phyloP scores from a whole-genome alignment of 2,888 invertebrate species.

The Biston betularia region DNA sequence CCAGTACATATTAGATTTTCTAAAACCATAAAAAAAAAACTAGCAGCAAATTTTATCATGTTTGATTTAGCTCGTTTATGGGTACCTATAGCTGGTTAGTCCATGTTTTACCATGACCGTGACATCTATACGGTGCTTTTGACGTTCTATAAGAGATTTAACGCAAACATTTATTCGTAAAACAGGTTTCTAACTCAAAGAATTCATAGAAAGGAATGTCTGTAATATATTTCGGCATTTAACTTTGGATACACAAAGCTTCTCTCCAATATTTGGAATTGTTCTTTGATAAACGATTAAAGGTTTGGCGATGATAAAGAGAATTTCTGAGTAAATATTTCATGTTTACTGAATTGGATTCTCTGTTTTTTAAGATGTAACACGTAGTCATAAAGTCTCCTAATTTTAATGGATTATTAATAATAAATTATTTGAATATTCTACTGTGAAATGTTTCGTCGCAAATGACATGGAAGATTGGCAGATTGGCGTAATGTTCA shows the following conservation, averaged over 20 bases:
- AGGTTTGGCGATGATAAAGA: constrained; percentile 18
- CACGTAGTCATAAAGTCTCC: neutral
- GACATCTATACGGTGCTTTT: constrained; percentile 38
- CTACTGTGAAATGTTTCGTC: no score
- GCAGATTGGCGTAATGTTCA: no score
- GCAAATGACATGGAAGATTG: no score
- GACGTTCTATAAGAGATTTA: constrained; percentile 33
- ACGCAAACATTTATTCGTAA: constrained; percentile 42
- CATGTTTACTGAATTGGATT: constrained; percentile 16
- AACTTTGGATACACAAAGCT: constrained; percentile 30
- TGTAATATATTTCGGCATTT: constrained; percentile 36
- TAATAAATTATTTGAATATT: no score
- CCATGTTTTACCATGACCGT: constrained; percentile 24
- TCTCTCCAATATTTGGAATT: constrained; percentile 32
- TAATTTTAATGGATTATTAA: neutral
- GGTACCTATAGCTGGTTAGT: constrained; percentile 32
- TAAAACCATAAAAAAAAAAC: constrained; percentile 19
- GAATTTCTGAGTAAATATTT: constrained; percentile 21
- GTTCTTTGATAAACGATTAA: constrained; percentile 31
- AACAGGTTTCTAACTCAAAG: constrained; percentile 41
- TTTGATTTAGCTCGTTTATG: constrained; percentile 33
- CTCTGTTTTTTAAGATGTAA: neutral
- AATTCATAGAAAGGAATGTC: constrained; percentile 42
- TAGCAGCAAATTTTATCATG: constrained; percentile 29
- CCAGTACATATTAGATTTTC: constrained; percentile 13